Conservation (phyloP, 2,888 invertebrate species). For the Lochmaea capreae region DNA sequence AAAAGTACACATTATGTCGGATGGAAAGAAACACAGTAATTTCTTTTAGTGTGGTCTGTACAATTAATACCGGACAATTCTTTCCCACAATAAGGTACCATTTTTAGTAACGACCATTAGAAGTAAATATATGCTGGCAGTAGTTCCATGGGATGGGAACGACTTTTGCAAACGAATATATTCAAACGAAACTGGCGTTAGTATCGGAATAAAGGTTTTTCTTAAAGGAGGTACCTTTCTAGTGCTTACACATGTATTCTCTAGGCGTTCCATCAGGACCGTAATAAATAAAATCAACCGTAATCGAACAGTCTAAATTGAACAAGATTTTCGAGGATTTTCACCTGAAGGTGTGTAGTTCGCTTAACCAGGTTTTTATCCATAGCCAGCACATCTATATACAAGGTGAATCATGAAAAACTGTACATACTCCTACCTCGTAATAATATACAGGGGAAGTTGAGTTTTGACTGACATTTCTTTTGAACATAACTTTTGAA, state of each 20-base stretch:
- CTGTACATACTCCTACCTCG: too few species aligned
- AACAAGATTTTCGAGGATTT: too few species aligned
- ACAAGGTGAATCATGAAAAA: too few species aligned
- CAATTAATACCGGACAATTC: neutral
- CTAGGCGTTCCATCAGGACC: conserved; percentile 8
- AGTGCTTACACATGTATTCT: neutral
- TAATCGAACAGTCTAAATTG: neutral
- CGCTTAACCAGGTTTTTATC: too few species aligned
- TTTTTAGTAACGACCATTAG: conserved; percentile 12
- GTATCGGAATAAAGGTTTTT: conserved; percentile 24
- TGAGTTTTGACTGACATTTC: too few species aligned
- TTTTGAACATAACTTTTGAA: too few species aligned
- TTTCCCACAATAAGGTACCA: conserved; percentile 18
- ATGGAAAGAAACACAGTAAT: neutral
- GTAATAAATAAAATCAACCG: neutral
- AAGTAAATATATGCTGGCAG: conserved; percentile 4
- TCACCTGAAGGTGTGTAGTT: too few species aligned
- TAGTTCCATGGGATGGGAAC: conserved; percentile 11
- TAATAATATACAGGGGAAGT: too few species aligned
- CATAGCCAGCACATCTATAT: too few species aligned
- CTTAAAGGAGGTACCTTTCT: conserved; percentile 2
- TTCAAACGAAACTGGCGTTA: conserved; percentile 31
- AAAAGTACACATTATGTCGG: neutral
- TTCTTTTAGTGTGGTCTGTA: conserved; percentile 9
- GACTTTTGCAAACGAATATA: conserved; percentile 16